phyloP scores from a whole-genome alignment of 2,113 vertebrate species.

The Cyanoderma ruficeps region DNA sequence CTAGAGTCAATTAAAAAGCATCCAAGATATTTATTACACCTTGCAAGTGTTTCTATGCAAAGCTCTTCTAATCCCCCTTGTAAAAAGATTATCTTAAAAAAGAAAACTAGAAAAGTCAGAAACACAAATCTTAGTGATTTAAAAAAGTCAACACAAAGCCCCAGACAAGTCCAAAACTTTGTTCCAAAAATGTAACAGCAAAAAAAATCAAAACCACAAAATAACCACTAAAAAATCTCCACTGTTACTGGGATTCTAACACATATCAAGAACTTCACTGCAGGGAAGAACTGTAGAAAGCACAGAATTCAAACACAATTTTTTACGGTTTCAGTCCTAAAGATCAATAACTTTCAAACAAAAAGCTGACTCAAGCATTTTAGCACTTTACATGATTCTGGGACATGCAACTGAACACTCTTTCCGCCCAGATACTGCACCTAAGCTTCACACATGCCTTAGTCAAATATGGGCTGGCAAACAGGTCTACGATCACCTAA shows the following conservation, averaged over 20 bases:
- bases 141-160: neutral
- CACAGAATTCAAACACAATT: neutral
- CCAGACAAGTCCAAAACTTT: neutral
- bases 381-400: neutral
- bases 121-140: constrained; percentile 40
- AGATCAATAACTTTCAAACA: neutral
- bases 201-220: neutral
- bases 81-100: constrained; percentile 72
- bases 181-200: neutral
- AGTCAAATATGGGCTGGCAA: neutral
- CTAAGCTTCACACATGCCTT: neutral
- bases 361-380: neutral
- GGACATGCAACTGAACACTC: neutral
- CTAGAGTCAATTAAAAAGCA: neutral
- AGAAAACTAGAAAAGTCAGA: constrained; percentile 74
- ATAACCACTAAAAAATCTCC: neutral
- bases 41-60: constrained; percentile 23
- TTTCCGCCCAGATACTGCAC: neutral
- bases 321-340: neutral
- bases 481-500: neutral
- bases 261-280: neutral
- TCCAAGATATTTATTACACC: constrained; percentile 48
- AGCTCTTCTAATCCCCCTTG: neutral
- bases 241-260: neutral
- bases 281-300: neutral